Evolutionary conservation across 1,140 invertebrate genomes (phyloP), one percentile per base, ranked within the genome.

Genomic region (Steinernema khuongi): DNA sequence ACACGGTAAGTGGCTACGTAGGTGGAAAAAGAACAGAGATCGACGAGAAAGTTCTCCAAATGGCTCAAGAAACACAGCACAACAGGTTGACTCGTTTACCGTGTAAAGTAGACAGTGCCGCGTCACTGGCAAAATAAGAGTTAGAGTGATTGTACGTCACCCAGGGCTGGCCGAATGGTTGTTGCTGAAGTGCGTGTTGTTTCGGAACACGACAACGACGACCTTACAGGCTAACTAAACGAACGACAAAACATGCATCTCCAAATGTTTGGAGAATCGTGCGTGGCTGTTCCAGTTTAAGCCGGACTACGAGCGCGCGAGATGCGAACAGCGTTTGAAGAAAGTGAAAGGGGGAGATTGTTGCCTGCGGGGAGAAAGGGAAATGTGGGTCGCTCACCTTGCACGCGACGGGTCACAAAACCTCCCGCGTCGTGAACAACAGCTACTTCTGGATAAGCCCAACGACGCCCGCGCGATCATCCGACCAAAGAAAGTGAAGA

Each of bases 311-410:
- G 50, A 22, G 50, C 50, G 50, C 50, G 50, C 50, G 50, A 60
- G 50, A 60, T 60, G 50, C 50, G 50, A 60, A 60, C 50, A 60
- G 50, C 50, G 50, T 60, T 60, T 60, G 50, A 60, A 60, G 50
- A 60, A 60, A 60, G 50, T 60, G 50, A 60, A 60, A 60, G 50
- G 50, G 50, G 50, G 50, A 60, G 36, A 60, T 60, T 60, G 22
- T 60, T 60, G 50, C 50, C 50, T 26, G 50, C 50, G 50, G 50
- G 50, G 19, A 60, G 50, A 60, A 60, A 60, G 50, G 50, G 50
- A 60, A 60, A 60, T 60, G 50, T 60, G 50, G 50, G 50, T 60
- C 50, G 50, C 50, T 60, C 50, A 60, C 50, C 50, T 60, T 60
- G 50, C 50, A 60, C 50, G 50, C 50, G 50, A 60, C 50, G 19